Conservation (phyloP, 2,113 vertebrate species). For the Tetrax tetrax region DNA sequence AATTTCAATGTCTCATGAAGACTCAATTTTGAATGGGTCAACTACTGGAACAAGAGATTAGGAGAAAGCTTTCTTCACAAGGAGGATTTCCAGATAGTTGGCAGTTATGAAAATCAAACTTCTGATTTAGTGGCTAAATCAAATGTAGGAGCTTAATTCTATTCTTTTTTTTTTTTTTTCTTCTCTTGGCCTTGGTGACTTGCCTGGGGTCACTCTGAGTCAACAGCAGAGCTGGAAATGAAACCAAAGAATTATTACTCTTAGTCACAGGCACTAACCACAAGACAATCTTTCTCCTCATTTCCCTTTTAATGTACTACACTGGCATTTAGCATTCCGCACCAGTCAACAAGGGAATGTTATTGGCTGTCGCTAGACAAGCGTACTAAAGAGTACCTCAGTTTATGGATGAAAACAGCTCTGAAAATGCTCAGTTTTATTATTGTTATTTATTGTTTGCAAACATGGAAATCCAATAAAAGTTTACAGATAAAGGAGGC, state of each 20-base stretch:
- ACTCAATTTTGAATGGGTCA: background rate
- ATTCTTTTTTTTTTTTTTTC: background rate
- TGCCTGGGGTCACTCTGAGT: background rate
- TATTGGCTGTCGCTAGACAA: conserved; percentile 25
- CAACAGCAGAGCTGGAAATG: conserved; percentile 27
- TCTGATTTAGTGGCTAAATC: background rate
- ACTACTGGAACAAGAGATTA: background rate
- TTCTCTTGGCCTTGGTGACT: background rate
- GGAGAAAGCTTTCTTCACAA: background rate
- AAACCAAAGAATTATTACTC: conserved; percentile 48
- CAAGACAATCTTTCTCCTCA: conserved; percentile 29
- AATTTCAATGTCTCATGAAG: background rate
- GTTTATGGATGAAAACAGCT: conserved; percentile 45
- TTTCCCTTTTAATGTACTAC: conserved; percentile 59
- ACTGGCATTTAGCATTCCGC: conserved; percentile 44
- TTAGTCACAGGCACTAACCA: conserved; percentile 15
- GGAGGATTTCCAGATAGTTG: background rate
- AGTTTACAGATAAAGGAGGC: conserved; percentile 26
- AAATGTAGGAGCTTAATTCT: background rate
- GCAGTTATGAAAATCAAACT: background rate
- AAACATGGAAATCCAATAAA: conserved; percentile 28
- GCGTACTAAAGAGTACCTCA: background rate
- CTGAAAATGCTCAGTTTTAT: conserved; percentile 54
- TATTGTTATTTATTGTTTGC: conserved; percentile 65
- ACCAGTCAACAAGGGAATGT: conserved; percentile 27